Percentiles rank a stretch among this genome's conserved stretches.
Evolutionary conservation across 2,888 invertebrate species (phyloP).

Genomic region (Rhagonycha lutea): DNA sequence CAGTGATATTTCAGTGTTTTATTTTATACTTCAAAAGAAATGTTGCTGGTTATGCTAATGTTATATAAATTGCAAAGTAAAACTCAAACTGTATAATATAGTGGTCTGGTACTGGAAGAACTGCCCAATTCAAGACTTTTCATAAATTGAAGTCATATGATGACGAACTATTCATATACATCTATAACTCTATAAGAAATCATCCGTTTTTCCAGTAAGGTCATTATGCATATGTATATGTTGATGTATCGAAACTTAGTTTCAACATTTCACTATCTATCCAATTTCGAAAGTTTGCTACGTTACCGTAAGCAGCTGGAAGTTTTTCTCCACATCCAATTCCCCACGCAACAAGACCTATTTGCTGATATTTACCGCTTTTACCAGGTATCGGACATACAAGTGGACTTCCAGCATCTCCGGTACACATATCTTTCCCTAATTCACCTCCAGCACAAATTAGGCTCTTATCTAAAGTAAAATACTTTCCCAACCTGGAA

Average conservation of each 20-base stretch:
- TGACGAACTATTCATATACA: no score
- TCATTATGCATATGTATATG: background rate
- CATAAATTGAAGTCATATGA: no score
- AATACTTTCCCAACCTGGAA: conserved; percentile 69
- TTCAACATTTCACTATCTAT: conserved; percentile 63
- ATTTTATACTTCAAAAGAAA: no score
- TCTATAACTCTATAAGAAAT: no score
- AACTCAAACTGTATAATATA: no score
- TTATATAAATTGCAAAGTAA: no score
- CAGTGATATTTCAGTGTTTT: no score
- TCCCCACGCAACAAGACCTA: conserved; percentile 88
- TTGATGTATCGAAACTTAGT: background rate
- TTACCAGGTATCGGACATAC: conserved; percentile 64
- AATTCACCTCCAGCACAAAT: conserved; percentile 78
- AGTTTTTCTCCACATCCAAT: conserved; percentile 77
- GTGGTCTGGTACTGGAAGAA: no score
- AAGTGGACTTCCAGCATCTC: conserved; percentile 76
- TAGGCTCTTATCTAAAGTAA: conserved; percentile 70
- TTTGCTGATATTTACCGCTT: conserved; percentile 67
- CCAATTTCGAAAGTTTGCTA: conserved; percentile 72
- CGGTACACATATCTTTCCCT: conserved; percentile 74
- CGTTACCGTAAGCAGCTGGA: conserved; percentile 81
- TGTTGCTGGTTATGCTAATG: no score
- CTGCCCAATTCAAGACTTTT: no score
- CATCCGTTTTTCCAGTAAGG: no score